Conservation (phyloP, 2,113 vertebrate species). For the Tylochromis polylepis region DNA sequence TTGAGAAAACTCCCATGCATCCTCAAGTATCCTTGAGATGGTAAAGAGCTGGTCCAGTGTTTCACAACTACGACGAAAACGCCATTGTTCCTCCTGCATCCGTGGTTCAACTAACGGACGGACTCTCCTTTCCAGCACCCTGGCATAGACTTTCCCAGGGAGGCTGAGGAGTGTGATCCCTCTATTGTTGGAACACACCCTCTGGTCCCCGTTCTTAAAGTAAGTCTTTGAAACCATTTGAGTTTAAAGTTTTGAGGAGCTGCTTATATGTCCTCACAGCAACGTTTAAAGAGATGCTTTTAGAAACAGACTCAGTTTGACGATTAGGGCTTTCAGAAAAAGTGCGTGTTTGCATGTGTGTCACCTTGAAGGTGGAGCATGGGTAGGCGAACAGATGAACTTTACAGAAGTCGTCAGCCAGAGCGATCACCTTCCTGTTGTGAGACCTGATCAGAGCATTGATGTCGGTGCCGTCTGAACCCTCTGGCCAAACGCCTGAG, state of each 20-base stretch:
- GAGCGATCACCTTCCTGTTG: constrained; percentile 90
- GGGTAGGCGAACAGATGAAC: constrained; percentile 96
- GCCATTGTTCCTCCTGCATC: not conserved
- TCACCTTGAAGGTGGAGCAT: constrained; percentile 91
- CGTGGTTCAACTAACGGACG: not conserved
- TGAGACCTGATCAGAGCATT: constrained; percentile 91
- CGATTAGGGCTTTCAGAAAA: not conserved
- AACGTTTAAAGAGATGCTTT: not conserved
- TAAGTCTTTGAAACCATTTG: not conserved
- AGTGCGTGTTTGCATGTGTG: not conserved
- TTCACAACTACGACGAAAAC: not conserved
- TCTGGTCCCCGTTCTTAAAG: not conserved
- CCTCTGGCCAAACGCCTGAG: constrained; percentile 95
- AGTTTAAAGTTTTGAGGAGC: not conserved
- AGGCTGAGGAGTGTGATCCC: not conserved
- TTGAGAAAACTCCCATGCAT: rapidly evolving
- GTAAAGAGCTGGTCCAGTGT: not conserved
- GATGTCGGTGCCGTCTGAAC: constrained; percentile 97
- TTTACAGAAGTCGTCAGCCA: constrained; percentile 98
- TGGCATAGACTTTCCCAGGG: not conserved
- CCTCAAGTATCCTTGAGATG: not conserved
- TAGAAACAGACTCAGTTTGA: not conserved
- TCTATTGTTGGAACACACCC: not conserved
- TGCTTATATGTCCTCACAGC: not conserved
- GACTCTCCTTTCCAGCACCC: not conserved